These are phyloP conservation scores for Penaeus monodon DNA, from an alignment of 2,888 invertebrate species.

Conservation along the genomic window DNA sequence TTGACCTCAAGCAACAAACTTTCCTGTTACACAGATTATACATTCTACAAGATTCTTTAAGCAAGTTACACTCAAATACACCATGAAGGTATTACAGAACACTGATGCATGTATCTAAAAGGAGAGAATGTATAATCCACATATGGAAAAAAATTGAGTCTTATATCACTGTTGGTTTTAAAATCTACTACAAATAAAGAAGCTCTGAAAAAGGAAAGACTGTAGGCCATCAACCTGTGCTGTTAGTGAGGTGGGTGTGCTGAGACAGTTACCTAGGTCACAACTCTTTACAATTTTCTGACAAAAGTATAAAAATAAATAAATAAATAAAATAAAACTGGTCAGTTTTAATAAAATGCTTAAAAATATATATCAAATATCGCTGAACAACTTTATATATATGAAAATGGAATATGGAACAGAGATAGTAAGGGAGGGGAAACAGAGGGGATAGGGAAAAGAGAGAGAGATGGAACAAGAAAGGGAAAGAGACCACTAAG, in stretches of 20 bases:
- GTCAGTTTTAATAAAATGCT: no score
- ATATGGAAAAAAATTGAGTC: neutral
- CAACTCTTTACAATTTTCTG: conserved; percentile 19
- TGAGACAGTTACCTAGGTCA: conserved; percentile 2
- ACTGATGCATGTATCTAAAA: neutral
- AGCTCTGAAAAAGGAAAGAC: conserved; percentile 34
- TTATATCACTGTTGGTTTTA: conserved; percentile 28
- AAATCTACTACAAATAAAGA: conserved; percentile 28
- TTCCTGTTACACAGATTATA: conserved; percentile 4
- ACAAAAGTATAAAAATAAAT: neutral
- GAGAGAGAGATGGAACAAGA: no score
- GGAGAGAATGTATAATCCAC: neutral
- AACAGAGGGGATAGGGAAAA: no score
- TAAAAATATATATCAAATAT: no score
- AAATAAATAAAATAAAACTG: no score
- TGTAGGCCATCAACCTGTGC: conserved; percentile 20
- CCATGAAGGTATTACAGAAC: neutral
- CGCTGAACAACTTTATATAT: neutral
- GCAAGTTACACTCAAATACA: no score
- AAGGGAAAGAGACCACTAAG: no score
- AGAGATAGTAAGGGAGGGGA: neutral
- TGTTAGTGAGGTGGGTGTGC: conserved; percentile 20
- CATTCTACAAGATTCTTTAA: neutral
- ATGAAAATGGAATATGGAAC: conserved; percentile 28
- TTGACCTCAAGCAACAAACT: conserved; percentile 34